These are phyloP conservation scores for Nixonia krombeini DNA, from an alignment of 1,140 invertebrate species.

Conservation along the genomic window DNA sequence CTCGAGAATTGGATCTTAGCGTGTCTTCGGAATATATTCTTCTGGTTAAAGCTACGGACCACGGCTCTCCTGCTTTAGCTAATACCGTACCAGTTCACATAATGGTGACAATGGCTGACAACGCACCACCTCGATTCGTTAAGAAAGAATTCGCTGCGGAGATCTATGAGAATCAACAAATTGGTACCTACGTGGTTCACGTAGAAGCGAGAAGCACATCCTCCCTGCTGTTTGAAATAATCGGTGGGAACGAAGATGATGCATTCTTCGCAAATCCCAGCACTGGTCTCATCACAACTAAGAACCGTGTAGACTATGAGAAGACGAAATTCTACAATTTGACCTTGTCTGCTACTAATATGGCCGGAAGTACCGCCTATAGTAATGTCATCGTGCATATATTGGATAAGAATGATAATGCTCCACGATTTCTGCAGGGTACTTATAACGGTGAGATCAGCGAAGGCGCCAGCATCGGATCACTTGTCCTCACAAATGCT, in stretches of 20 bases:
- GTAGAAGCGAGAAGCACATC: constrained; percentile 85
- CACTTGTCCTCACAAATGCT: constrained; percentile 78
- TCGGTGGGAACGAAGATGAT: constrained; percentile 81
- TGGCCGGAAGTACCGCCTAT: constrained; percentile 80
- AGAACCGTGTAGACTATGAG: constrained; percentile 86
- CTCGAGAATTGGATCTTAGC: constrained; percentile 80
- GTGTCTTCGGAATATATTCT: constrained; percentile 85
- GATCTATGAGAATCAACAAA: constrained; percentile 86
- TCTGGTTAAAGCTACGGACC: constrained; percentile 85
- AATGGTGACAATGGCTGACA: constrained; percentile 88
- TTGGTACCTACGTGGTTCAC: constrained; percentile 83
- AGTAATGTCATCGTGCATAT: constrained; percentile 84
- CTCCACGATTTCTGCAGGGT: constrained; percentile 81
- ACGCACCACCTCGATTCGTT: constrained; percentile 86
- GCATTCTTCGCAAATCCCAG: constrained; percentile 88
- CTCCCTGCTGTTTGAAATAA: constrained; percentile 86
- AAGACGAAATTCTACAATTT: constrained; percentile 84
- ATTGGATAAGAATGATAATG: constrained; percentile 88
- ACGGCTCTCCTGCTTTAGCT: constrained; percentile 81
- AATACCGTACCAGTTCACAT: constrained; percentile 88
- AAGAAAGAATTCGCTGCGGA: constrained; percentile 79
- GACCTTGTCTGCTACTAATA: constrained; percentile 87
- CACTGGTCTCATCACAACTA: constrained; percentile 84
- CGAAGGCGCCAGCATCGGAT: constrained; percentile 80
- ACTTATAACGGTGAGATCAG: constrained; percentile 80